Evolutionary conservation across 2,888 invertebrate species (phyloP).

Genomic region (Nezara viridula): DNA sequence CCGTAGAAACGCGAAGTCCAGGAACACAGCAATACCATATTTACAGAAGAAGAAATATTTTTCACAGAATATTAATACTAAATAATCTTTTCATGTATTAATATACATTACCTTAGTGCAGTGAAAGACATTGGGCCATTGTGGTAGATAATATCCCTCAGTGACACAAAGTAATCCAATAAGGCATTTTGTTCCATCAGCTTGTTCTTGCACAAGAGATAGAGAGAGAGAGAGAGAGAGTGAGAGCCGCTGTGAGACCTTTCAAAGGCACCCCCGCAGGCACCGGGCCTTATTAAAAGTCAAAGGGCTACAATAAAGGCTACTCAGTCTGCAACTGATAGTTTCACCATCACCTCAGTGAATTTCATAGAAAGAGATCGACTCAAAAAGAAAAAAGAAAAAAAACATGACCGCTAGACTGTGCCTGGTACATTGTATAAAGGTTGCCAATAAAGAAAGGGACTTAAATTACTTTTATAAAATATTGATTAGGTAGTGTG

Average conservation of each 20-base stretch:
- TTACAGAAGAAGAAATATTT: too few species aligned
- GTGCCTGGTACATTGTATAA: not conserved
- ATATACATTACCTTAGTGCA: not conserved
- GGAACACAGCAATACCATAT: too few species aligned
- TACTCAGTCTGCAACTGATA: not conserved
- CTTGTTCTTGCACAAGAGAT: not conserved
- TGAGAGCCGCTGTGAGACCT: not conserved
- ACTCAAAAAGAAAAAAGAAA: not conserved
- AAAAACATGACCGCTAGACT: not conserved
- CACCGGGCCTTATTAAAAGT: conserved; percentile 35
- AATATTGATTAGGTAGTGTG: too few species aligned
- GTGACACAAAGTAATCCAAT: conserved; percentile 28
- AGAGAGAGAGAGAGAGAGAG: not conserved
- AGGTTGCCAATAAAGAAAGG: not conserved
- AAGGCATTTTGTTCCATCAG: conserved; percentile 21
- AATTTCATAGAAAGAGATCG: not conserved
- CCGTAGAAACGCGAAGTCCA: too few species aligned
- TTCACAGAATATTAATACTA: not conserved
- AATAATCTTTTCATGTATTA: not conserved
- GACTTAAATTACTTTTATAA: not conserved
- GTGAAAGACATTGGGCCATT: not conserved
- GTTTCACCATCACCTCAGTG: not conserved
- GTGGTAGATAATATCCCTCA: not conserved
- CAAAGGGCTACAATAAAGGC: conserved; percentile 18
- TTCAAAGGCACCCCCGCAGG: not conserved